Evolutionary conservation across 2,113 vertebrate genomes (phyloP).

Genomic region (Nipponia nippon): DNA sequence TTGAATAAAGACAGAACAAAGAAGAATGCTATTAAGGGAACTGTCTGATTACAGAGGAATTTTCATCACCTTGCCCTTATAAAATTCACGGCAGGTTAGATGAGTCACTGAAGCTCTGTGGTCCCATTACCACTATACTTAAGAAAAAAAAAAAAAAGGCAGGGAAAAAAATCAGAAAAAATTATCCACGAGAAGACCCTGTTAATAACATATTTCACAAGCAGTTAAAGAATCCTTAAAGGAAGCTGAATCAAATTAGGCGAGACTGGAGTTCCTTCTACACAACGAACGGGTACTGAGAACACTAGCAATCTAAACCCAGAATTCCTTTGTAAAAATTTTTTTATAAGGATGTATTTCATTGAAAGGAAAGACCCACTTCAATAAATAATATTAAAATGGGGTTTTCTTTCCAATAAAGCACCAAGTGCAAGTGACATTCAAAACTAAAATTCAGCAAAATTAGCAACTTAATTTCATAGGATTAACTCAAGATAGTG

Average conservation of each 20-base stretch:
- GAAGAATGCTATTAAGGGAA: slow-evolving; percentile 12
- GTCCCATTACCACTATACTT: neutral
- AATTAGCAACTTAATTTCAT: neutral
- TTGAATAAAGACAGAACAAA: neutral
- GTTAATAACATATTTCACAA: neutral
- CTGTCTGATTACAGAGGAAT: slow-evolving; percentile 22
- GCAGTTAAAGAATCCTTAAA: neutral
- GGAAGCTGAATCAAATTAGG: neutral
- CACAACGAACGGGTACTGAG: neutral
- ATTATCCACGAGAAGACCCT: neutral
- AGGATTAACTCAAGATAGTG: neutral
- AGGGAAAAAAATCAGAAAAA: neutral
- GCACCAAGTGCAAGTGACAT: neutral
- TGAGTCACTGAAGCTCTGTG: neutral
- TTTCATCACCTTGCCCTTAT: slow-evolving; percentile 22
- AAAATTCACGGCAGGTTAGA: neutral
- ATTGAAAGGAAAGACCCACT: neutral
- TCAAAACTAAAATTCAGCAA: neutral
- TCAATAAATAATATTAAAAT: neutral
- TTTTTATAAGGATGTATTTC: neutral
- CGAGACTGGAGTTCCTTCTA: neutral
- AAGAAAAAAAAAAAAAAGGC: neutral
- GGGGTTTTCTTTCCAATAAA: neutral
- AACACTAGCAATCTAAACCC: neutral
- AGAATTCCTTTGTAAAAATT: neutral